Conservation (phyloP, 2,113 vertebrate genomes). For the Cyphomyrus discorhynchus region DNA sequence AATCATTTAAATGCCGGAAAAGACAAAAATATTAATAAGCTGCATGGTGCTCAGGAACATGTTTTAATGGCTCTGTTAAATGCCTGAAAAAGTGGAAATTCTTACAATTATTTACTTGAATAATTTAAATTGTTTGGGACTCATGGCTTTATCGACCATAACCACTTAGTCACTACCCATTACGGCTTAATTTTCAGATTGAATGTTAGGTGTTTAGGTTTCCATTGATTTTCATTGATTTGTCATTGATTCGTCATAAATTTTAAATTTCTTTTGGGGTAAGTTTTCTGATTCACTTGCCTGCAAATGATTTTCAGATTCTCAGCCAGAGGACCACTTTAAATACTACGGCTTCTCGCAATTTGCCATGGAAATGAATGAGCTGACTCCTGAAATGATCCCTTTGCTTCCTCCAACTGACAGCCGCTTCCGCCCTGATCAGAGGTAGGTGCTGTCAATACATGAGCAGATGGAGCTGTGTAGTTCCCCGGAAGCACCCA, state of each 20-base stretch:
- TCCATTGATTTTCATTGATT: background rate
- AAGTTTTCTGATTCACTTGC: background rate
- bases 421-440: conserved; percentile 90
- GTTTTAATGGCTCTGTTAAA: background rate
- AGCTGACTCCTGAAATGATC: conserved; percentile 67
- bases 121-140: background rate
- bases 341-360: conserved; percentile 92
- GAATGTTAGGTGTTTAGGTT: background rate
- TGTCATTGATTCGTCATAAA: background rate
- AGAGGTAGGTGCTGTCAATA: conserved; percentile 65
- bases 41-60: background rate
- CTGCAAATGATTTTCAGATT: conserved; percentile 58
- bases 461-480: background rate
- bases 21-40: background rate
- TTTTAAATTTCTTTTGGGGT: background rate
- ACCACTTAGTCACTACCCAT: background rate
- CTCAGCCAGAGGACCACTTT: conserved; percentile 78
- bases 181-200: background rate
- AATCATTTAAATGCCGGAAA: background rate
- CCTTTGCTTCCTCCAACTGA: conserved; percentile 79
- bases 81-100: background rate
- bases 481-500: background rate
- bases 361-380: conserved; percentile 90
- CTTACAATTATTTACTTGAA: background rate
- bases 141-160: background rate